A percentile compares a stretch with the other conserved stretches of the same genome.
phyloP scores from a whole-genome alignment of 2,113 vertebrate species.

The Colossoma macropomum region DNA sequence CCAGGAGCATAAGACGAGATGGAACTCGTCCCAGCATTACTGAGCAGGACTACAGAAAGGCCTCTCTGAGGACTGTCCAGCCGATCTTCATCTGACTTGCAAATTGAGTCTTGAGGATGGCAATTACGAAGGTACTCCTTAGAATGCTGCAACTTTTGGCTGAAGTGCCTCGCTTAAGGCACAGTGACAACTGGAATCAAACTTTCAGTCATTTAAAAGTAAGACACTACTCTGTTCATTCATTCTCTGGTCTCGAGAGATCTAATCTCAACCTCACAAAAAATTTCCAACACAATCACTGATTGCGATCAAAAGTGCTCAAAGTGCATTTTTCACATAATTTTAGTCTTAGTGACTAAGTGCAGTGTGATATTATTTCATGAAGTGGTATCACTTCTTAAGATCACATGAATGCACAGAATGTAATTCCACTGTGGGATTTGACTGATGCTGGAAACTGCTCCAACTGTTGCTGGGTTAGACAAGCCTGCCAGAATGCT shows the following conservation, averaged over 20 bases:
- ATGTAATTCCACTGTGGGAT: too few relatives aligned
- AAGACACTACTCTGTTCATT: neutral
- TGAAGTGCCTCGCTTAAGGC: neutral
- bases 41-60: neutral
- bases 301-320: neutral
- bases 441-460: too few relatives aligned
- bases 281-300: neutral
- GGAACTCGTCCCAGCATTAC: slow-evolving; percentile 4
- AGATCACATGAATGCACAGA: too few relatives aligned
- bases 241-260: neutral
- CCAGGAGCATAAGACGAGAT: neutral
- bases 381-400: too few relatives aligned
- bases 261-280: neutral
- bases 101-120: neutral
- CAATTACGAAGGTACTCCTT: neutral
- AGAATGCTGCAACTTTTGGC: neutral
- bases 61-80: slow-evolving; percentile 1
- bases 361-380: too few relatives aligned
- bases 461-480: too few relatives aligned
- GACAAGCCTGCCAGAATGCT: too few relatives aligned
- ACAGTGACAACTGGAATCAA: neutral
- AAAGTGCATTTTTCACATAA: too few relatives aligned
- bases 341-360: too few relatives aligned
- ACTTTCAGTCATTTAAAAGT: neutral
- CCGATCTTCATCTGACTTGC: slow-evolving; percentile 15